These are phyloP conservation scores for Allochrocebus solatus DNA, from an alignment of 2,797 vertebrate species.

Conservation along the genomic window DNA sequence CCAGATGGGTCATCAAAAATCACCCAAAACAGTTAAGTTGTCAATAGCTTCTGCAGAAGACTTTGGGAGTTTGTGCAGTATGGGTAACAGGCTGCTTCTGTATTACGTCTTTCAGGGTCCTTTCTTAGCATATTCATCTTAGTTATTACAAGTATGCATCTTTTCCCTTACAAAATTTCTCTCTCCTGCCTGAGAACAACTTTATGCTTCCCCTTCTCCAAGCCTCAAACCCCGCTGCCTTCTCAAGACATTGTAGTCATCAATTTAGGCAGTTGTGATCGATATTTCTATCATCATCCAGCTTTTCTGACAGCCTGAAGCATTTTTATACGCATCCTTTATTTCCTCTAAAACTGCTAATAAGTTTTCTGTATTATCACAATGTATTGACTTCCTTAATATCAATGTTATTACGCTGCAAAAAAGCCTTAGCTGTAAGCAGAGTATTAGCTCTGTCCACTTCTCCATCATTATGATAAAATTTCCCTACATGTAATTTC, in stretches of 20 bases:
- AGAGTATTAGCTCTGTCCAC: background rate
- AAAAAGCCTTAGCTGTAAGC: background rate
- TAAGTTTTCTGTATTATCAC: background rate
- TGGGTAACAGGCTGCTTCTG: background rate
- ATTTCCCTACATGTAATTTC: background rate
- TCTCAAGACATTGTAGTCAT: conserved; percentile 1
- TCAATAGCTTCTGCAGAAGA: background rate
- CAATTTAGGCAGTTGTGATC: background rate
- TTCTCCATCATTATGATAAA: background rate
- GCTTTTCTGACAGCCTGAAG: conserved; percentile 24
- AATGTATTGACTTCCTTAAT: background rate
- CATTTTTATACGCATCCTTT: background rate
- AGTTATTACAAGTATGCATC: background rate
- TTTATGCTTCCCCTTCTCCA: background rate
- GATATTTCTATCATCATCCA: background rate
- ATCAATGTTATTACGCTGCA: background rate
- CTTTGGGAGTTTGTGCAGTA: background rate
- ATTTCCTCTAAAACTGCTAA: conserved; percentile 26
- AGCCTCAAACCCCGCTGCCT: conserved; percentile 8
- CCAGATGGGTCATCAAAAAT: background rate
- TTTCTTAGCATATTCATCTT: background rate
- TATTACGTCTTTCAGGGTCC: background rate
- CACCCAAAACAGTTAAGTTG: background rate
- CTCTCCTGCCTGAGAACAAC: background rate
- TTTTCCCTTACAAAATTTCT: conserved; percentile 2